A percentile compares a stretch with the other conserved stretches of the same genome.
Evolutionary conservation across 2,888 invertebrate species (phyloP).

Genomic region (Pimpla rufipes): DNA sequence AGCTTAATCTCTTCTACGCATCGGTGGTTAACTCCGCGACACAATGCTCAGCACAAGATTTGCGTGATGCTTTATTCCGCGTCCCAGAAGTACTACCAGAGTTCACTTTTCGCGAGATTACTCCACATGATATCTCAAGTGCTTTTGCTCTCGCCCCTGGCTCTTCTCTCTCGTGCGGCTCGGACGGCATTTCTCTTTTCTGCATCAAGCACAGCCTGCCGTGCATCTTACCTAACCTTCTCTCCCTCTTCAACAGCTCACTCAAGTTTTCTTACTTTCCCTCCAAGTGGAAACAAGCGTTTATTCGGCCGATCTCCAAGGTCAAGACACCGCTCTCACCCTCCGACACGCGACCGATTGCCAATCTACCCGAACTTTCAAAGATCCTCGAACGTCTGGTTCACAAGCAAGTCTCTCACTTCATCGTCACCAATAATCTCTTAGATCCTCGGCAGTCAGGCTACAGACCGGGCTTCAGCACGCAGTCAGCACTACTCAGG

Average conservation of each 20-base stretch:
- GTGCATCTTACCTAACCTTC: not conserved
- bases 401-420: not conserved
- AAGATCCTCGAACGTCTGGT: conserved; percentile 19
- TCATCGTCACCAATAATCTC: not conserved
- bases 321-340: no score
- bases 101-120: not conserved
- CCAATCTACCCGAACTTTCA: no score
- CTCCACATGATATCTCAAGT: not conserved
- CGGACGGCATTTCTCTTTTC: not conserved
- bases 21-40: not conserved
- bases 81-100: not conserved
- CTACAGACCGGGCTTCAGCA: not conserved
- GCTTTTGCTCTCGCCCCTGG: not conserved
- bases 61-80: not conserved
- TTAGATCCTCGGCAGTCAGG: not conserved
- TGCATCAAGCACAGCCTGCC: no score
- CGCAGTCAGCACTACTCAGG: not conserved
- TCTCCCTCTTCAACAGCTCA: not conserved
- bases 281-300: not conserved
- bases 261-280: not conserved
- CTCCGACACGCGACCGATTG: no score
- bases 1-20: not conserved
- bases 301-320: conserved; percentile 4
- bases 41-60: not conserved
- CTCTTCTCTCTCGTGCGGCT: not conserved